Conservation (phyloP, 2,888 invertebrate genomes). For the Plagiodera versicolora region DNA sequence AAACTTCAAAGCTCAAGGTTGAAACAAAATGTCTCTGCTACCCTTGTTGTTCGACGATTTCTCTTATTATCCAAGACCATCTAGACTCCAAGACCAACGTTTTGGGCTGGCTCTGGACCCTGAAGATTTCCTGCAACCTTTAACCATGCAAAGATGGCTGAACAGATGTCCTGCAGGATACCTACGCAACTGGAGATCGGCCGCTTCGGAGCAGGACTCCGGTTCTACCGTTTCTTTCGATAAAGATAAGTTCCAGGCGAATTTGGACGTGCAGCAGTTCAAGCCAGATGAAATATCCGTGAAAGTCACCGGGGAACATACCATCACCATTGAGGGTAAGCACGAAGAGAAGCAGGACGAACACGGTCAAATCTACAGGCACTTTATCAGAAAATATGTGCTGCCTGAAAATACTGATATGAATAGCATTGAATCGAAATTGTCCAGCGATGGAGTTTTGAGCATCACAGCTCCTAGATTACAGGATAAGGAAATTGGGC, state of each 20-base stretch:
- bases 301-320: slow-evolving; percentile 19
- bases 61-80: background rate
- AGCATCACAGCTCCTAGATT: slow-evolving; percentile 21
- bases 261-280: slow-evolving; percentile 29
- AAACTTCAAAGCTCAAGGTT: background rate
- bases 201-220: slow-evolving; percentile 19
- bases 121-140: slow-evolving; percentile 13
- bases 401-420: slow-evolving; percentile 24
- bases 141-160: slow-evolving; percentile 5
- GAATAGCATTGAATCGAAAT: slow-evolving; percentile 18
- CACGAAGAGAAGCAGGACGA: slow-evolving; percentile 27
- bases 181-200: slow-evolving; percentile 27
- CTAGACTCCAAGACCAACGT: slow-evolving; percentile 11
- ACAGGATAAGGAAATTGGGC: slow-evolving; percentile 10
- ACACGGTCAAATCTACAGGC: slow-evolving; percentile 28
- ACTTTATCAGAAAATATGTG: slow-evolving; percentile 25
- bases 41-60: slow-evolving; percentile 8
- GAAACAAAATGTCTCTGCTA: slow-evolving; percentile 14
- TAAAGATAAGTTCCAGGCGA: slow-evolving; percentile 27
- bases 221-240: slow-evolving; percentile 17
- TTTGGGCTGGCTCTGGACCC: slow-evolving; percentile 13
- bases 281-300: slow-evolving; percentile 28
- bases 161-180: slow-evolving; percentile 21
- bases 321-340: slow-evolving; percentile 27
- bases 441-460: slow-evolving; percentile 27